A percentile compares a stretch with the other conserved stretches of the same genome.
Evolutionary conservation across 2,113 vertebrate species (phyloP).

Genomic region (Mola mola): DNA sequence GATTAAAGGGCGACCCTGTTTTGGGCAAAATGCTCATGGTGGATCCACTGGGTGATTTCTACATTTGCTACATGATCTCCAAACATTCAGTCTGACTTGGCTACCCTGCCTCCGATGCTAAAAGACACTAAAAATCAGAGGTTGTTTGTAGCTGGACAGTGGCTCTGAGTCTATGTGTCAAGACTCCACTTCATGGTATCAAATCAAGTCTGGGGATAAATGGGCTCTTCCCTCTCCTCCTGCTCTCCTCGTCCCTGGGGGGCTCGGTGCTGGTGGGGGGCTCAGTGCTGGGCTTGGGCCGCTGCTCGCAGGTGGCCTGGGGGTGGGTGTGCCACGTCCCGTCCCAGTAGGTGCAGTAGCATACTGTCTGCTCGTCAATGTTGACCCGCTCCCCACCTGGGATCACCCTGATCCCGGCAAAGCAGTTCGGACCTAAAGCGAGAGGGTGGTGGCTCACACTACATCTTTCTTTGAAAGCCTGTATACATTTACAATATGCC

Average conservation of each 20-base stretch:
- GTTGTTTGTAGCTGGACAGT: neutral
- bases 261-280: slow-evolving; percentile 14
- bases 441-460: too few relatives aligned
- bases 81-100: too few relatives aligned
- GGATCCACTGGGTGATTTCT: too few relatives aligned
- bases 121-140: neutral
- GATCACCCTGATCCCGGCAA: slow-evolving; percentile 79
- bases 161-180: neutral
- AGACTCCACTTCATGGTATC: slow-evolving; percentile 67
- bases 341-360: slow-evolving; percentile 79
- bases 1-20: too few relatives aligned
- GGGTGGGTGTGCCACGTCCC: slow-evolving; percentile 79
- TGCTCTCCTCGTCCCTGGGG: slow-evolving; percentile 36
- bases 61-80: too few relatives aligned
- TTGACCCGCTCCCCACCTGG: slow-evolving; percentile 78
- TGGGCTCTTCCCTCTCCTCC: slow-evolving; percentile 27
- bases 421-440: slow-evolving; percentile 81
- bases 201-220: slow-evolving; percentile 65
- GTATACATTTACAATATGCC: too few relatives aligned
- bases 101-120: neutral
- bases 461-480: too few relatives aligned
- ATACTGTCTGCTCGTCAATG: slow-evolving; percentile 72
- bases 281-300: slow-evolving; percentile 36
- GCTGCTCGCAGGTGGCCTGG: slow-evolving; percentile 65
- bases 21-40: too few relatives aligned